Conservation (phyloP, 2,113 vertebrate species). For the Prionailurus bengalensis region DNA sequence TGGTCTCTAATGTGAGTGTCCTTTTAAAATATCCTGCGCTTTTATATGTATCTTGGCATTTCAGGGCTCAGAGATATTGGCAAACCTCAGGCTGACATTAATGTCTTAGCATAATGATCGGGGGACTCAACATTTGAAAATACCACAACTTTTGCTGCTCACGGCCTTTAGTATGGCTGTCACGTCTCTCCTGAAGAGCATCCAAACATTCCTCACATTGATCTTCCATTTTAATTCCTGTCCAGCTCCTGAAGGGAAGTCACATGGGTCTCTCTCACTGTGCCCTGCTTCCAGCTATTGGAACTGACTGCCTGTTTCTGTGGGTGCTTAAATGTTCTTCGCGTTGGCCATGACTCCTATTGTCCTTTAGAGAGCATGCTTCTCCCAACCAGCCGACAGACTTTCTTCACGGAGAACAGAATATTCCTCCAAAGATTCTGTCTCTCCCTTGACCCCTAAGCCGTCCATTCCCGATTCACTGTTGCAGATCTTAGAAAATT, state of each 20-base stretch:
- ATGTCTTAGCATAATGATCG: neutral
- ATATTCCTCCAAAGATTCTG: neutral
- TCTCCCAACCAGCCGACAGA: neutral
- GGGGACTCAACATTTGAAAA: neutral
- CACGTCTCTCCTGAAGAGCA: constrained; percentile 44
- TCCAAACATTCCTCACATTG: constrained; percentile 31
- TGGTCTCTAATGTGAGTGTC: neutral
- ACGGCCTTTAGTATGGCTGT: constrained; percentile 18
- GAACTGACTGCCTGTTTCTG: neutral
- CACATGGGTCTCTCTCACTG: neutral
- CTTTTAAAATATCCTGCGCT: neutral
- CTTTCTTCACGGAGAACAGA: neutral
- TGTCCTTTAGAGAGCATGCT: neutral
- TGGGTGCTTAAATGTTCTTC: neutral
- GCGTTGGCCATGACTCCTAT: rapidly evolving
- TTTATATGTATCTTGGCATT: neutral
- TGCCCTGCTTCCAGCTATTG: constrained; percentile 22
- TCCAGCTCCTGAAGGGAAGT: constrained; percentile 51
- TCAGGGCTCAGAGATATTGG: neutral
- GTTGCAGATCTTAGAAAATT: neutral
- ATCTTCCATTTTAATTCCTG: constrained; percentile 41
- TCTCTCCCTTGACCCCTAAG: neutral
- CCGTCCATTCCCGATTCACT: neutral
- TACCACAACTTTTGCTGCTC: neutral
- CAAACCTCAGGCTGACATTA: neutral